Evolutionary conservation across 2,113 vertebrate genomes (phyloP).

Genomic region (Lamprotornis superbus): DNA sequence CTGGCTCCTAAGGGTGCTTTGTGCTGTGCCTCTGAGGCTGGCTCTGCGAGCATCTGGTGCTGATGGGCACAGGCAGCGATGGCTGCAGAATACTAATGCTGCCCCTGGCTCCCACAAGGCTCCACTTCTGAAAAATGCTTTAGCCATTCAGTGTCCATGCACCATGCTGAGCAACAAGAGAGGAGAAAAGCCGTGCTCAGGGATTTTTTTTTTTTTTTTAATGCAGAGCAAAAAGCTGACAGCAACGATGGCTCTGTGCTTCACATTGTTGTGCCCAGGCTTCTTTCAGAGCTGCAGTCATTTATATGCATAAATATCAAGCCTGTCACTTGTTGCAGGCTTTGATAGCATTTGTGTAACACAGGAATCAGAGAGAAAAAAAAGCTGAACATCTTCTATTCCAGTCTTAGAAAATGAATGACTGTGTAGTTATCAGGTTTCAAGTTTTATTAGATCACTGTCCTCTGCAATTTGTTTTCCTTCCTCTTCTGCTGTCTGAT

Average conservation of each 20-base stretch:
- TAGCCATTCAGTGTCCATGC: not conserved
- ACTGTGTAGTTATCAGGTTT: not conserved
- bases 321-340: slow-evolving; percentile 41
- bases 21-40: not conserved
- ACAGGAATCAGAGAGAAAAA: not conserved
- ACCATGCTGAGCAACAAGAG: not conserved
- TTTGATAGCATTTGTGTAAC: slow-evolving; percentile 35
- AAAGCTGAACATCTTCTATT: not conserved
- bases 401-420: not conserved
- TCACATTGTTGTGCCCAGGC: not conserved
- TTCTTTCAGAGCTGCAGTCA: slow-evolving; percentile 31
- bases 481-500: not conserved
- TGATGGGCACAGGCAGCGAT: not conserved
- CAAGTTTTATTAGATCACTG: slow-evolving; percentile 18
- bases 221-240: not conserved
- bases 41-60: not conserved
- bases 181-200: not conserved
- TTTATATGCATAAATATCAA: slow-evolving; percentile 40
- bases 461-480: slow-evolving; percentile 9
- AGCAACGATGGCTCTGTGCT: not conserved
- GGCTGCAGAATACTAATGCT: slow-evolving; percentile 33
- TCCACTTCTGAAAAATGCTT: not conserved
- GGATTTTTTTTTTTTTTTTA: not conserved
- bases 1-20: not conserved
- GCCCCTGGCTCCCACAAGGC: not conserved